These are phyloP conservation scores for Hydropsyche tenuis DNA, from an alignment of 1,140 invertebrate genomes.

Conservation along the genomic window DNA sequence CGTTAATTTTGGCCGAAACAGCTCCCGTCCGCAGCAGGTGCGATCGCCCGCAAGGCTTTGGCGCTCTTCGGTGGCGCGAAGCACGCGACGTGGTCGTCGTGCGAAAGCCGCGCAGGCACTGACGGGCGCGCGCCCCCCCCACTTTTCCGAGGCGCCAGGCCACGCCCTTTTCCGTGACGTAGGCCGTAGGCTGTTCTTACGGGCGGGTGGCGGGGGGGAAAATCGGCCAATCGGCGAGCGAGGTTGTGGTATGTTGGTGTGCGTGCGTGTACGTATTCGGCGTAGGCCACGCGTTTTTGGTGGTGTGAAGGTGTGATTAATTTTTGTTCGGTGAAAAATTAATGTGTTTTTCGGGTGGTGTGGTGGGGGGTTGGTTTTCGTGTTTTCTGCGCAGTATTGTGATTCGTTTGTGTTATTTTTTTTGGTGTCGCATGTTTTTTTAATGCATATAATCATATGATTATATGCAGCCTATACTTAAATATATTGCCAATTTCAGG, in stretches of 20 bases:
- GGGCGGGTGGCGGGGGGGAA: not conserved
- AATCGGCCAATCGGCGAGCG: not conserved
- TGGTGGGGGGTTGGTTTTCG: too few species aligned
- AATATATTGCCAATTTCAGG: too few species aligned
- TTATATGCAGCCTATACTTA: too few species aligned
- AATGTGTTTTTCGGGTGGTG: not conserved
- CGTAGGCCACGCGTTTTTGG: not conserved
- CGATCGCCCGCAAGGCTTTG: not conserved
- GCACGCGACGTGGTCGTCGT: not conserved
- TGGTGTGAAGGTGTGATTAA: not conserved
- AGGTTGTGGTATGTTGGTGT: not conserved
- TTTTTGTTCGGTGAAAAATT: not conserved
- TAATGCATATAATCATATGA: too few species aligned
- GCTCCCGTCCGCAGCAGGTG: not conserved
- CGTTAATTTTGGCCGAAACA: not conserved
- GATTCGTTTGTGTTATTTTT: not conserved
- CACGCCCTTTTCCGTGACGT: conserved; percentile 16
- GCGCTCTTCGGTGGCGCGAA: not conserved
- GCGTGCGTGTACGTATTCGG: not conserved
- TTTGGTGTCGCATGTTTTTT: not conserved
- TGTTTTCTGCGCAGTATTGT: too few species aligned
- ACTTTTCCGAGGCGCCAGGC: not conserved
- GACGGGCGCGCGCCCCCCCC: conserved; percentile 1
- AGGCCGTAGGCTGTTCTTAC: conserved; percentile 1
- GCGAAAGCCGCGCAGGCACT: conserved; percentile 16